Base-by-base conservation (phyloP, 2,113 vertebrate species). In the Herpetotheres cachinnans region DNA sequence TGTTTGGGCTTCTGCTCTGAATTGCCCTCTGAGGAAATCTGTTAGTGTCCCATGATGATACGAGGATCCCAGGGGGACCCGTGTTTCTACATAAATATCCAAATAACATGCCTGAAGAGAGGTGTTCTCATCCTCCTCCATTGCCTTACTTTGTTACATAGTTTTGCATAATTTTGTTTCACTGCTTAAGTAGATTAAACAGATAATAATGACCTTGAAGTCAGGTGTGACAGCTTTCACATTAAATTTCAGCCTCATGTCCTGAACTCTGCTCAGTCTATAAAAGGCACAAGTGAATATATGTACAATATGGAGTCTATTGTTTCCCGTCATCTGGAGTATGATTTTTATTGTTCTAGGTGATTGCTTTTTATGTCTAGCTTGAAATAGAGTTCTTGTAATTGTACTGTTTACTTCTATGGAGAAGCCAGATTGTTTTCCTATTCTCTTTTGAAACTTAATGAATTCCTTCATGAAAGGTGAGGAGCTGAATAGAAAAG, bases 281-380 rank as follows among this genome's bases (percentile, higher is more conserved):
- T 86, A 90, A 95, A 95, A 92, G 56, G 46, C 27, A 77, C 50
- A 86, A 90, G n/a, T 76, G 78, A 85, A 25, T 24, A 27, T 62
- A 65, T 58, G 82, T 22, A 55, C 55, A 20, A 11, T 47, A 93
- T 24, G 52, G 86, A 87, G 32, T 71, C 46, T 93, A 52, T 93
- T 91, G 91, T 88, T 98, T 95, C 54, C 86, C 90, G 63, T 96
- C 85, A 89, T 82, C 47, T 87, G 46, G 34, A 59, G 42, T 92
- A 96, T 80, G 95, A 93, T 46, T 96, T 98, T 97, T 98, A 95
- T 86, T 94, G 66, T 95, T 94, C 69, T 94, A 94, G 93, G 95
- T 95, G 90, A 96, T 97, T 98, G 91, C 92, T 98, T 98, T 98
- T 97, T 96, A 95, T 85, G 62, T 86, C 52, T 91, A 59, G 80